Base-by-base conservation (phyloP, 2,113 vertebrate species). In the Sorex fumeus region DNA sequence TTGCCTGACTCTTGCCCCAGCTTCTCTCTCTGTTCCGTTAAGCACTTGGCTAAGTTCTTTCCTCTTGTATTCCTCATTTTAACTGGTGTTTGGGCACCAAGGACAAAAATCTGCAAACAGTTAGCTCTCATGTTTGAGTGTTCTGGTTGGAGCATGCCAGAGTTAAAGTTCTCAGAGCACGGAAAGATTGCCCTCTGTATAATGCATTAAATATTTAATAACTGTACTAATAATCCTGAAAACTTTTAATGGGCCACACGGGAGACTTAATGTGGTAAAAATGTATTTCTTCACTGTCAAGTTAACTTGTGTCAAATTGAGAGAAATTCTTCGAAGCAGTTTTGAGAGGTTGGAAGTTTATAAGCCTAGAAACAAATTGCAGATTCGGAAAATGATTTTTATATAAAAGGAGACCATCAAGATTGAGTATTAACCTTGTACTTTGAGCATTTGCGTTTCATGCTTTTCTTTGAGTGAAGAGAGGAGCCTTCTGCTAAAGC, bases 191-290 rank as follows among this genome's bases (percentile, higher is more conserved):
- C 88, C 77, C 86, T 94, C 95, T 92, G 80, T 91, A 91, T 93
- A 93, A 92, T 91, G 80, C 94, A 96, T 95, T 96, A 95, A 96
- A 96, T 80, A 94, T 95, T 96, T 96, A 95, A 96, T 95, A 95
- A 96, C 89, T 93, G 57, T 90, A 94, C 87, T 95, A 95, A 81
- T 96, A 95, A 96, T 94, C 85, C 88, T 36, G 87, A 85, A 95
- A 86, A 93, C 71, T 96, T 95, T 94, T 95, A 96, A 92, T 96
- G 93, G 96, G 93, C 87, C 95, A 94, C 95, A 91, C 4, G 95
- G 91, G 96, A 96, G 80, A 77, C 93, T 94, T 97, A 94, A 96
- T 97, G 95, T 93, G 94, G 90, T 96, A 89, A 95, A 95, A 94
- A 86, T 84, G 19, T 86, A 94, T 92, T 94, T 97, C 87, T 96